These are phyloP conservation scores for Minunthozetes semirufus DNA, from an alignment of 2,888 invertebrate genomes.

Conservation along the genomic window DNA sequence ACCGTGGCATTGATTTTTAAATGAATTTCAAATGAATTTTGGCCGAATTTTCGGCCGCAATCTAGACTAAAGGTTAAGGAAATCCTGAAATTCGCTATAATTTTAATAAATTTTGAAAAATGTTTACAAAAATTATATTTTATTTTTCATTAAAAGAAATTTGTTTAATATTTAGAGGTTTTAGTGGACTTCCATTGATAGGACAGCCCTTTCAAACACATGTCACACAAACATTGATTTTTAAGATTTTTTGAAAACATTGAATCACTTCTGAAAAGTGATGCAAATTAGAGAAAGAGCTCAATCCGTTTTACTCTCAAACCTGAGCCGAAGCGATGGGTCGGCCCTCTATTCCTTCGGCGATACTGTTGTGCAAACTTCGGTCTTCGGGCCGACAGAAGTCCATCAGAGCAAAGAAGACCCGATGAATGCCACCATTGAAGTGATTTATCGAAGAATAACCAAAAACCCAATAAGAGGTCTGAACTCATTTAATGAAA, in stretches of 20 bases:
- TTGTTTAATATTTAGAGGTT: too few relatives aligned
- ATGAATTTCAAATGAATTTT: too few relatives aligned
- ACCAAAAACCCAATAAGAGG: constrained; percentile 25
- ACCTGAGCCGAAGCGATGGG: constrained; percentile 31
- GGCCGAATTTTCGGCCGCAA: too few relatives aligned
- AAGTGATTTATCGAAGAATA: constrained; percentile 52
- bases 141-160: too few relatives aligned
- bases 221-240: too few relatives aligned
- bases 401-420: constrained; percentile 66
- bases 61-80: too few relatives aligned
- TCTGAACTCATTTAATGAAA: neutral
- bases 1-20: too few relatives aligned
- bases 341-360: constrained; percentile 53
- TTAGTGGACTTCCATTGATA: too few relatives aligned
- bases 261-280: neutral
- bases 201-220: too few relatives aligned
- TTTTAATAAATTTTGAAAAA: too few relatives aligned
- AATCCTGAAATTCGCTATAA: too few relatives aligned
- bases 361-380: constrained; percentile 66
- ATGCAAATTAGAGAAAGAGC: neutral
- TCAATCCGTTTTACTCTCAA: constrained; percentile 26
- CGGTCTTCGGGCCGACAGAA: constrained; percentile 76
- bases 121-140: too few relatives aligned
- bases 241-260: neutral
- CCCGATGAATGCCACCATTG: constrained; percentile 70